Base-by-base conservation (phyloP, 2,797 vertebrate species). In the Cryptoblepharus egeriae region DNA sequence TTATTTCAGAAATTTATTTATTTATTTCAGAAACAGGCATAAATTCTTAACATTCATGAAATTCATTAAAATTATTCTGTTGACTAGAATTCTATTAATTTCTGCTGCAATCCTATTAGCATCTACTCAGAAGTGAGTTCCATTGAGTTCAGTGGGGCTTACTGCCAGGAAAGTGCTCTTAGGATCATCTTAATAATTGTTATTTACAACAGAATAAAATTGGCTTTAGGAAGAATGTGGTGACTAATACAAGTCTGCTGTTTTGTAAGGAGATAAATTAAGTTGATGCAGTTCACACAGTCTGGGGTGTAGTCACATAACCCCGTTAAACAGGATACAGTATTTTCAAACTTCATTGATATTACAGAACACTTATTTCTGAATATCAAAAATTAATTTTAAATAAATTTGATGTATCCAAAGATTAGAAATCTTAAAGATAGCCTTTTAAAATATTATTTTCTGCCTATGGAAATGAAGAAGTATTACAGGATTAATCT, bases 1-100 rank as follows among this genome's bases (percentile, higher is more conserved):
- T 42, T 49, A 42, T 42, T 42, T 42, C 39, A 42, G 9, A 42
- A 42, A 42, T 42, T 42, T n/a, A n/a, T n/a, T n/a, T n/a, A n/a
- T n/a, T n/a, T n/a, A n/a, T n/a, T 42, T 42, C 39, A 42, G 9
- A 42, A 42, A 42, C 9, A 42, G n/a, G n/a, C n/a, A 67, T 67
- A 39, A 5, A 65, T 87, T 22, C 42, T 82, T 69, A 78, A 69
- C 67, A 49, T 57, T 82, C 64, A 84, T 45, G 88, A 61, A 85
- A 83, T 80, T 42, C 82, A 80, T 90, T 88, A 87, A 91, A 90
- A 92, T 92, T 88, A 80, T 88, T 91, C 89, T 81, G 81, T 65
- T 88, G 86, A 82, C 70, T 86, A 70, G 28, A 81, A 89, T 87
- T 89, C 5, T 88, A 87, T 91, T 83, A 82, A 55, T 88, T 88